These are phyloP conservation scores for Trichonephila clavata DNA, from an alignment of 1,140 invertebrate species.

Conservation along the genomic window DNA sequence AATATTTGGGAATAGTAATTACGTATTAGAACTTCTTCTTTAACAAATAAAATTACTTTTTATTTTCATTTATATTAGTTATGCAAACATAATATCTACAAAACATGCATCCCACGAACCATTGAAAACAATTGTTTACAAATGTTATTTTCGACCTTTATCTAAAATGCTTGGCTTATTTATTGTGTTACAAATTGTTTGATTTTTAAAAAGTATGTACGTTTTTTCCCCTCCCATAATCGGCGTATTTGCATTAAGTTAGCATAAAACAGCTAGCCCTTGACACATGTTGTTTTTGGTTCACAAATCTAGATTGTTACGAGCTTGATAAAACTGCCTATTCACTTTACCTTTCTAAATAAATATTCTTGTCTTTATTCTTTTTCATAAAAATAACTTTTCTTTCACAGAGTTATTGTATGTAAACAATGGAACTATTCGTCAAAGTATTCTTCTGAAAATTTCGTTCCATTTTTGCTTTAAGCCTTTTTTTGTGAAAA, in stretches of 20 bases:
- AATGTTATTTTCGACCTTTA: no score
- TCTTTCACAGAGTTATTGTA: background rate
- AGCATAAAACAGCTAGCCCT: background rate
- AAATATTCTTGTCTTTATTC: background rate
- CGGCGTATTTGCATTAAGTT: background rate
- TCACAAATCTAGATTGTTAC: background rate
- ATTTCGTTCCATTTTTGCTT: background rate
- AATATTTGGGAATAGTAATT: no score
- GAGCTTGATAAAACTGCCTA: conserved; percentile 15
- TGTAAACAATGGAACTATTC: conserved; percentile 13
- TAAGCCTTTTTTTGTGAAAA: background rate
- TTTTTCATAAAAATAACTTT: background rate
- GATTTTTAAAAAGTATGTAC: no score
- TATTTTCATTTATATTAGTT: no score
- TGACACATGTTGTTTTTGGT: background rate
- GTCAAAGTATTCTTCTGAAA: background rate
- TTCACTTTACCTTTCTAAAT: conserved; percentile 4
- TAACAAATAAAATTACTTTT: no score
- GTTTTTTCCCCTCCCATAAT: no score
- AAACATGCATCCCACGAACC: no score
- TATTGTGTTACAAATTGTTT: no score
- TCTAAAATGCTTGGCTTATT: no score
- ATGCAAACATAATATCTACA: no score
- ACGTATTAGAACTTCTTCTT: no score
- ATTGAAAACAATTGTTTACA: no score